Conservation (phyloP, 1,140 invertebrate species). For the Brachionus koreanus region DNA sequence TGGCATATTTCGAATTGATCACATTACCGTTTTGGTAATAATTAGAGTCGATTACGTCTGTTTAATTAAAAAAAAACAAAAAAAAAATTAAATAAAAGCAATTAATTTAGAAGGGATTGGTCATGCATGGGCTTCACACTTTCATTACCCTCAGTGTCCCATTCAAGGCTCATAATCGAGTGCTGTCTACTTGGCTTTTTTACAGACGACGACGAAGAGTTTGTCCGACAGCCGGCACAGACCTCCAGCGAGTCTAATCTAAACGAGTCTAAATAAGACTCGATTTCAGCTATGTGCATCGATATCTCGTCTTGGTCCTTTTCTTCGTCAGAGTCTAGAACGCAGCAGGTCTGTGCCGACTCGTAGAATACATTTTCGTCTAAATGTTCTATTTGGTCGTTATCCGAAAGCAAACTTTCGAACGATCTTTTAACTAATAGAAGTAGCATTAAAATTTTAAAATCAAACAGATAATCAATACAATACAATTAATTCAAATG, state of each 20-base stretch:
- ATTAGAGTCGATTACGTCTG: constrained; percentile 12
- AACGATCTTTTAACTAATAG: background rate
- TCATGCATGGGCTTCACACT: background rate
- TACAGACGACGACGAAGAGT: background rate
- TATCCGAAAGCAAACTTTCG: background rate
- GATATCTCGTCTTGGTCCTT: background rate
- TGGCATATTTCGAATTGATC: background rate
- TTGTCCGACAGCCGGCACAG: background rate
- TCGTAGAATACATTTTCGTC: constrained; percentile 42
- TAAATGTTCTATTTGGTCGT: constrained; percentile 32
- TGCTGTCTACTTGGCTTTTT: background rate
- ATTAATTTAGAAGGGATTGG: no score
- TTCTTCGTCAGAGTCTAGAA: background rate
- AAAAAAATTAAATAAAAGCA: no score
- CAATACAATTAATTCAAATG: no score
- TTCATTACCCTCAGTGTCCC: constrained; percentile 10
- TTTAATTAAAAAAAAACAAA: constrained; percentile 11
- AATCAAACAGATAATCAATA: background rate
- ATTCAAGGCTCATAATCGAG: constrained; percentile 12
- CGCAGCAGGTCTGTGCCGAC: background rate
- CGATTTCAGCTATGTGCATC: background rate
- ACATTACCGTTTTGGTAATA: background rate
- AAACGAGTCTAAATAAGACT: background rate
- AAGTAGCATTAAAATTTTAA: background rate
- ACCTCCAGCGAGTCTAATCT: background rate